Percentiles rank a stretch among this genome's conserved stretches.
Evolutionary conservation across 1,140 invertebrate genomes (phyloP).

Genomic region (Radopholus similis): DNA sequence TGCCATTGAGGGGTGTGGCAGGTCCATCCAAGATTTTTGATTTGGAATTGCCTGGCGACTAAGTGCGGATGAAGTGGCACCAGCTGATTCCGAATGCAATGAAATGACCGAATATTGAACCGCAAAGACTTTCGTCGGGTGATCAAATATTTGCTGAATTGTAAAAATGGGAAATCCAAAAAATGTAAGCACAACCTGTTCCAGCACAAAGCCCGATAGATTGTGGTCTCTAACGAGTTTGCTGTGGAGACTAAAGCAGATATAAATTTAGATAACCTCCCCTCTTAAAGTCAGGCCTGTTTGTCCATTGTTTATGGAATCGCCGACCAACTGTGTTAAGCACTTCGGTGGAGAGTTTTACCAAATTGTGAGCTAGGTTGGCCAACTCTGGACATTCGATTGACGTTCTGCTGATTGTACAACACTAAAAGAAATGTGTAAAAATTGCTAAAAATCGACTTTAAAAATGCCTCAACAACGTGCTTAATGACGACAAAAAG

Average conservation of each 20-base stretch:
- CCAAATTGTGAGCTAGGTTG: background rate
- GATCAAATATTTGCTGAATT: background rate
- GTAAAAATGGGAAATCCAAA: background rate
- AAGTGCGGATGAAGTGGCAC: too few relatives aligned
- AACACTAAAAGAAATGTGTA: background rate
- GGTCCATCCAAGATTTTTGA: too few relatives aligned
- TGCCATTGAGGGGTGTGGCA: too few relatives aligned
- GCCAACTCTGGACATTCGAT: background rate
- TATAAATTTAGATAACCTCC: too few relatives aligned
- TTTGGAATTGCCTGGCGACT: too few relatives aligned
- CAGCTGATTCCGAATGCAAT: too few relatives aligned
- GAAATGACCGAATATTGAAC: too few relatives aligned
- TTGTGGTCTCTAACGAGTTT: background rate
- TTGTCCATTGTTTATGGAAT: background rate
- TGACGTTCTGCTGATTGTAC: background rate
- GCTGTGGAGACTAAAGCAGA: background rate
- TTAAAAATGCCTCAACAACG: background rate
- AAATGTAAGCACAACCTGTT: background rate
- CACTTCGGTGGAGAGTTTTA: constrained; percentile 2
- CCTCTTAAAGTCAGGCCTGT: too few relatives aligned
- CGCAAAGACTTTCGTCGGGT: background rate
- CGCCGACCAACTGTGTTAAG: background rate
- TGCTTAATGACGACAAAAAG: background rate
- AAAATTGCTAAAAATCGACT: background rate
- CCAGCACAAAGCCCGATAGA: background rate